A percentile compares a stretch with the other conserved stretches of the same genome.
These are phyloP conservation scores for Engystomops pustulosus DNA, from an alignment of 2,113 vertebrate genomes.

Conservation along the genomic window DNA sequence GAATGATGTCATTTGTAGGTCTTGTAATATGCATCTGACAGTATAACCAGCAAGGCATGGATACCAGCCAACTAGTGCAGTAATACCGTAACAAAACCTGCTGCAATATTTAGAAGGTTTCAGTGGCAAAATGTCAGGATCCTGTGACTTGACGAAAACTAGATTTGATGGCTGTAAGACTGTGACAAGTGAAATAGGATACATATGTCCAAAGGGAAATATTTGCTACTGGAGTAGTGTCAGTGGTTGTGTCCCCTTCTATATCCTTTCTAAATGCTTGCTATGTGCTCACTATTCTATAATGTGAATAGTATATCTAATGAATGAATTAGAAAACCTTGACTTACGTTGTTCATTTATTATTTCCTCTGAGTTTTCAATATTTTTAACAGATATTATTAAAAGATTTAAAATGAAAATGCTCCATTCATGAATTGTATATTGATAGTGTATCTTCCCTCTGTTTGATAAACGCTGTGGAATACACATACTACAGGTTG, in stretches of 20 bases:
- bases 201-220: background rate
- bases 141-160: background rate
- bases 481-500: background rate
- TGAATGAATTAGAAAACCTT: background rate
- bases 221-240: background rate
- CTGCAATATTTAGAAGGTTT: background rate
- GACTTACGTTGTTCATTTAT: background rate
- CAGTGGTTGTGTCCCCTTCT: background rate
- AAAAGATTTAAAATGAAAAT: background rate
- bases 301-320: background rate
- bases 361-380: background rate
- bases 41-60: background rate
- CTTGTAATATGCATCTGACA: background rate
- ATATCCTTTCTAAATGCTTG: background rate
- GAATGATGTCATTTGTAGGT: no score
- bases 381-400: background rate
- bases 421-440: background rate
- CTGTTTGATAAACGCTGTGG: background rate
- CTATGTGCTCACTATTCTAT: no score
- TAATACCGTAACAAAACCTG: background rate
- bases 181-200: no score
- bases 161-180: no score
- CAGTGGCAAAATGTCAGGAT: slow-evolving; percentile 9
- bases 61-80: background rate
- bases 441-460: background rate